Conservation (phyloP, 2,888 invertebrate genomes). For the Pseudococcus jackbeardsleyi region DNA sequence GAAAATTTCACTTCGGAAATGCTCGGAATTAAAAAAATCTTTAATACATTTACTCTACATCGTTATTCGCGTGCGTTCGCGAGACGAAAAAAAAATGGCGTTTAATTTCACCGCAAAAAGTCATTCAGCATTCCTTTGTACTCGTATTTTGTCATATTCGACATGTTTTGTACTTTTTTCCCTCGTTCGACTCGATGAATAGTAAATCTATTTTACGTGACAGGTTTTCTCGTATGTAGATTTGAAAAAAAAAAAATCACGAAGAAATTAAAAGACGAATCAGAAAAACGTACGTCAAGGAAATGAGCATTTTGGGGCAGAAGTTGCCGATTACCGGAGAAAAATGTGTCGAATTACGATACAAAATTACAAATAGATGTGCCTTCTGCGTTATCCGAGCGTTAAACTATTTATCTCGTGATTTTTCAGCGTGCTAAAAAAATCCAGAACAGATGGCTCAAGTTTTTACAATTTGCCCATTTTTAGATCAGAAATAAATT, state of each 20-base stretch:
- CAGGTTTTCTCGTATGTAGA: background rate
- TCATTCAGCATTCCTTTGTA: background rate
- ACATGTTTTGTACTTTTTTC: conserved; percentile 1
- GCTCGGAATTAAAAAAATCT: background rate
- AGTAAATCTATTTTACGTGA: background rate
- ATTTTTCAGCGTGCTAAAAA: no score
- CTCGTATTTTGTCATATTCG: background rate
- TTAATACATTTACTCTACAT: background rate
- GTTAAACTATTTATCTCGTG: no score
- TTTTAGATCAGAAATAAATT: no score
- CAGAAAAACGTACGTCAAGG: background rate
- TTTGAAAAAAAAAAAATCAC: background rate
- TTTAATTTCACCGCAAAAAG: conserved; percentile 6
- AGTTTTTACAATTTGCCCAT: no score
- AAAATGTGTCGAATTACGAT: background rate
- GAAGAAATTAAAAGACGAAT: background rate
- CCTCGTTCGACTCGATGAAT: background rate
- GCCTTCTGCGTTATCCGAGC: no score
- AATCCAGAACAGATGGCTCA: no score
- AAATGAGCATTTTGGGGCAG: background rate
- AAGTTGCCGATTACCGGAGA: background rate
- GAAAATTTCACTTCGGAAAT: background rate
- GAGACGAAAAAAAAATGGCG: background rate
- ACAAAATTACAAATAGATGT: no score
- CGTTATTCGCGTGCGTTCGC: background rate